These are phyloP conservation scores for Rhinoptilus africanus DNA, from an alignment of 2,113 vertebrate species.

Conservation along the genomic window DNA sequence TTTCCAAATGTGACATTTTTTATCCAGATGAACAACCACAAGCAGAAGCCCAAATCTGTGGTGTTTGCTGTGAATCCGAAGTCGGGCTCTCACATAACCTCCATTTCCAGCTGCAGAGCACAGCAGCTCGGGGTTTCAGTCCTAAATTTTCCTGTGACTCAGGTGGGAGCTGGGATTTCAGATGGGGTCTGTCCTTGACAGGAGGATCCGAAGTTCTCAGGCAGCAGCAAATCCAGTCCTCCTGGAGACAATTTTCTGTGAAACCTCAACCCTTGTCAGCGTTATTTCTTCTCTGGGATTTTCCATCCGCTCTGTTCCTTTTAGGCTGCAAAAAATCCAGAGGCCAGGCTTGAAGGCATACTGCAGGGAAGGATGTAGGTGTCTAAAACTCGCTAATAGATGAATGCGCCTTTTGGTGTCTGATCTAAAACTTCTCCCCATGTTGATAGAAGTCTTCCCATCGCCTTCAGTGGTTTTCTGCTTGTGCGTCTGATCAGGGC, in stretches of 20 bases:
- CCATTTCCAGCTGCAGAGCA: background rate
- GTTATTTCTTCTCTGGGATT: background rate
- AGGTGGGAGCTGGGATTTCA: background rate
- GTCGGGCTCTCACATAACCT: background rate
- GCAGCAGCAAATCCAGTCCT: background rate
- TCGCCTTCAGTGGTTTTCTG: background rate
- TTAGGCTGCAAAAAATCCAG: background rate
- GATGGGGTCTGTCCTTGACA: background rate
- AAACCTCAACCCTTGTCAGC: background rate
- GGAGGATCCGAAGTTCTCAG: background rate
- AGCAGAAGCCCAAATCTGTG: background rate
- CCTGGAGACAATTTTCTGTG: background rate
- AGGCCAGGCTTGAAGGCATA: background rate
- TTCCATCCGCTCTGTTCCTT: background rate
- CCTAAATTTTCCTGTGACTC: background rate
- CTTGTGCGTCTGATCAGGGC: accelerated
- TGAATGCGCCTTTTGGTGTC: background rate
- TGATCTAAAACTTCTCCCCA: background rate
- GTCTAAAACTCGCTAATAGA: background rate
- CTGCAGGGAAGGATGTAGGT: background rate
- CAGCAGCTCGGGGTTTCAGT: background rate
- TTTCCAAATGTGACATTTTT: background rate
- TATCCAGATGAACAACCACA: background rate
- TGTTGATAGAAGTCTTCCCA: background rate
- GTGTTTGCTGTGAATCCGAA: background rate